A percentile compares a stretch with the other conserved stretches of the same genome.
Conservation (phyloP, 2,113 vertebrate species). For the Bos javanicus region DNA sequence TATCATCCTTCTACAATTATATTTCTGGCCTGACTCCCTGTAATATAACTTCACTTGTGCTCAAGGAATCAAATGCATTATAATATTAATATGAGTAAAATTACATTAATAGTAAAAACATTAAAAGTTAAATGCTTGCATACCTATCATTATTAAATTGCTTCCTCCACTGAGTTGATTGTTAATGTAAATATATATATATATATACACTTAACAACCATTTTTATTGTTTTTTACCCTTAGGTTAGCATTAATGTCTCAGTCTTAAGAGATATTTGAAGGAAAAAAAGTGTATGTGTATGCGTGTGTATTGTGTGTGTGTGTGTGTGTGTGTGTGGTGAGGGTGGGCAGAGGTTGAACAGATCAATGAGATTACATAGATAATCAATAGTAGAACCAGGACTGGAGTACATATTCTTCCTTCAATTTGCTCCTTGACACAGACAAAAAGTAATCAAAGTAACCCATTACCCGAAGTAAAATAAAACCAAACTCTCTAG, state of each 20-base stretch:
- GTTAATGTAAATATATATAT: not conserved
- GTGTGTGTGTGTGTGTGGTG: not conserved
- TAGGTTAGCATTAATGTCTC: not conserved
- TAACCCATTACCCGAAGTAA: not conserved
- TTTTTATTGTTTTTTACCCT: not conserved
- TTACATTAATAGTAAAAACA: not conserved
- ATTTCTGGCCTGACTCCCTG: not conserved
- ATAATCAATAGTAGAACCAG: not conserved
- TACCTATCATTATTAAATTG: not conserved
- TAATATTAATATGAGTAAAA: not conserved
- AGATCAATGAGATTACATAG: not conserved
- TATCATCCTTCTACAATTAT: not conserved
- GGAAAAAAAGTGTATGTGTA: not conserved
- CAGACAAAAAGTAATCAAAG: not conserved
- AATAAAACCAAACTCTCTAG: not conserved
- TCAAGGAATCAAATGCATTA: not conserved
- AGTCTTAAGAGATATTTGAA: not conserved
- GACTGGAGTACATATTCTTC: not conserved
- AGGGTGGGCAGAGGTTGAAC: not conserved
- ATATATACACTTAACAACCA: not conserved
- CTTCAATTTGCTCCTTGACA: not conserved
- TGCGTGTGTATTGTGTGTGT: not conserved
- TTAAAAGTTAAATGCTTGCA: not conserved
- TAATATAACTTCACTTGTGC: not conserved
- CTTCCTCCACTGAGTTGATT: not conserved